Evolutionary conservation across 2,113 vertebrate genomes (phyloP).

Genomic region (Cryptotis parvus): DNA sequence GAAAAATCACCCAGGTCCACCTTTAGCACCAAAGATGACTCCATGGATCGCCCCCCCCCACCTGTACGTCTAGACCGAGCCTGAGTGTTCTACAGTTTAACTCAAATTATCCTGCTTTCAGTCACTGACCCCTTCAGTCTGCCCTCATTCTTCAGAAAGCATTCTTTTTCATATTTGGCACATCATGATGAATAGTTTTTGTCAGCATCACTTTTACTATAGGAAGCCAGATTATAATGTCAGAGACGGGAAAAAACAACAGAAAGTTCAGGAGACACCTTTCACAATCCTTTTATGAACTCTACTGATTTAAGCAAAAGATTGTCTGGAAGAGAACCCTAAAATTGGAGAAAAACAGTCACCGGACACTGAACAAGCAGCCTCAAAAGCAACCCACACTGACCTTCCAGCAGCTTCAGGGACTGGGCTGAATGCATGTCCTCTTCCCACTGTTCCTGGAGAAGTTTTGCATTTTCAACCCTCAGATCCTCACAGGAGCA

Average conservation of each 20-base stretch:
- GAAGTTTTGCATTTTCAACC: constrained; percentile 72
- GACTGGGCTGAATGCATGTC: not conserved
- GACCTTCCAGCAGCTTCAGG: constrained; percentile 87
- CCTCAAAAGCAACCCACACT: constrained; percentile 67
- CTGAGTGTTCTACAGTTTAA: constrained; percentile 13
- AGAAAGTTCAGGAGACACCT: not conserved
- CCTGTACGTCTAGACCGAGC: not conserved
- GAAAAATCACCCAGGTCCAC: constrained; percentile 20
- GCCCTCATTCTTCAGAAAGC: not conserved
- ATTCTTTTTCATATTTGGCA: not conserved
- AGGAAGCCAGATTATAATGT: constrained; percentile 7
- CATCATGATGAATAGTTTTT: not conserved
- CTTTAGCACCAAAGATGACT: constrained; percentile 8
- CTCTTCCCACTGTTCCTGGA: constrained; percentile 43
- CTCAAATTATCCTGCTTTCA: constrained; percentile 9
- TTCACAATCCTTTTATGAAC: constrained; percentile 11
- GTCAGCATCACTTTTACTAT: not conserved
- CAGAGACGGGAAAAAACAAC: not conserved
- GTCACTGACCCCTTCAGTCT: not conserved
- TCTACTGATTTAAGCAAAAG: constrained; percentile 5
- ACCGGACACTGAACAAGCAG: not conserved
- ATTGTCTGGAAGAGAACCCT: not conserved
- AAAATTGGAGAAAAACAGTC: not conserved
- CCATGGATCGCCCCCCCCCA: not conserved
- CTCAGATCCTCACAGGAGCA: constrained; percentile 50